Evolutionary conservation across 2,113 vertebrate species (phyloP).

Genomic region (Nycticebus coucang): DNA sequence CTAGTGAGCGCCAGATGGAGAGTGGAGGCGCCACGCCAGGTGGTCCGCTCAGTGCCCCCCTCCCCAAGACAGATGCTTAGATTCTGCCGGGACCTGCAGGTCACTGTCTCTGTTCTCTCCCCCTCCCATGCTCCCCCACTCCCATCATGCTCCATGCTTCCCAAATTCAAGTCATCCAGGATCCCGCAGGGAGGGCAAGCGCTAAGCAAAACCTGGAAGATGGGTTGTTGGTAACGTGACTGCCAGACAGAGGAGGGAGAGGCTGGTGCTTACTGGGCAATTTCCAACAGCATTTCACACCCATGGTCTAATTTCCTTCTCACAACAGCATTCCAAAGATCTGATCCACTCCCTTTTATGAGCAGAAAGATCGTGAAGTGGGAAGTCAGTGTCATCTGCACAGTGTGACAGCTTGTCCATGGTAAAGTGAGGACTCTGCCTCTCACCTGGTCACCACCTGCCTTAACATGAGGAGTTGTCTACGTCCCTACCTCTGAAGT

Average conservation of each 20-base stretch:
- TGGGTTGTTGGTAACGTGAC: fast-evolving
- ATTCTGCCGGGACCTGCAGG: neutral
- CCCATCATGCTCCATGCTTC: fast-evolving
- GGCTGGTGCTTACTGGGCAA: neutral
- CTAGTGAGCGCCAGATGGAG: neutral
- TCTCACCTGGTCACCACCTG: neutral
- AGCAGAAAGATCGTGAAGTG: neutral
- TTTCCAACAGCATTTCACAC: fast-evolving
- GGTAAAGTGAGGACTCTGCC: fast-evolving
- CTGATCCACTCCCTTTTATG: fast-evolving
- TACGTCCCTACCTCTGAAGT: neutral
- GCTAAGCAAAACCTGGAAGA: neutral
- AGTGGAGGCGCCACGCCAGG: neutral
- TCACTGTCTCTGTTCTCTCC: neutral
- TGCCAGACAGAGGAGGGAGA: neutral
- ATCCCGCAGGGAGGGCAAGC: neutral
- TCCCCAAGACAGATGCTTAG: neutral
- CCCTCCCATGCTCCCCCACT: fast-evolving
- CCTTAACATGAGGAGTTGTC: neutral
- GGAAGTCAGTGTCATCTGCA: neutral
- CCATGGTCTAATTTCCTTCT: neutral
- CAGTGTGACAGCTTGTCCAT: neutral
- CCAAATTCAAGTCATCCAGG: neutral
- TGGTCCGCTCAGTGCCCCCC: neutral
- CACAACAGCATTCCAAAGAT: neutral